Conservation (phyloP, 2,888 invertebrate genomes). For the Maniola hyperantus region DNA sequence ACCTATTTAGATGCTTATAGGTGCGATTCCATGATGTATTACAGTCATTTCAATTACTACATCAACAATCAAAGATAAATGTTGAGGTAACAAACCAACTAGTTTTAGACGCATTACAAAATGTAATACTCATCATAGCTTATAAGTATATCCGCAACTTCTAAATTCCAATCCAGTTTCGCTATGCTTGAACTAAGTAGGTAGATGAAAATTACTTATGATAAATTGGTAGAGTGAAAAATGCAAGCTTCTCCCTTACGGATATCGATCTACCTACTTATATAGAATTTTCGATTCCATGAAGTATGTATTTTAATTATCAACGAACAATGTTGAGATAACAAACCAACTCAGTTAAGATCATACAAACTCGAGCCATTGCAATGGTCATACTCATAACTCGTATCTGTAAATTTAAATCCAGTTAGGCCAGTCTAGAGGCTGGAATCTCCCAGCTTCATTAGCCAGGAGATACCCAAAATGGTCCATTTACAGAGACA, state of each 20-base stretch:
- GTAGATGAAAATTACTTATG: no score
- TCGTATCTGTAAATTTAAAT: conserved; percentile 68
- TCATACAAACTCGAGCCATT: conserved; percentile 64
- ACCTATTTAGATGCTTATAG: no score
- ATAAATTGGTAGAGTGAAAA: no score
- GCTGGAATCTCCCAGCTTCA: conserved; percentile 62
- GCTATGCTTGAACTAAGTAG: conserved; percentile 51
- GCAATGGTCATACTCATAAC: conserved; percentile 58
- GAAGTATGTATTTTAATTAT: no score
- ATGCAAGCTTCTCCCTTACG: neutral
- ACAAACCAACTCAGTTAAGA: conserved; percentile 30
- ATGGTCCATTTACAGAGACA: conserved; percentile 77
- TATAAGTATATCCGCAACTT: no score
- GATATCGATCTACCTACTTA: neutral
- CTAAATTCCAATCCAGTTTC: conserved; percentile 71
- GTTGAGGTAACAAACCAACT: conserved; percentile 18
- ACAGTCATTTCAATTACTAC: no score
- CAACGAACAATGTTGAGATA: neutral
- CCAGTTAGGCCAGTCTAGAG: conserved; percentile 63
- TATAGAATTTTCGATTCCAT: neutral
- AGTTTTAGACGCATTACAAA: no score
- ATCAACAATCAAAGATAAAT: no score
- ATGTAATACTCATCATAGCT: conserved; percentile 63
- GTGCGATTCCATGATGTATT: no score
- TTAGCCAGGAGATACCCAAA: conserved; percentile 81